phyloP scores from a whole-genome alignment of 1,140 invertebrate species.

The Solen grandis region DNA sequence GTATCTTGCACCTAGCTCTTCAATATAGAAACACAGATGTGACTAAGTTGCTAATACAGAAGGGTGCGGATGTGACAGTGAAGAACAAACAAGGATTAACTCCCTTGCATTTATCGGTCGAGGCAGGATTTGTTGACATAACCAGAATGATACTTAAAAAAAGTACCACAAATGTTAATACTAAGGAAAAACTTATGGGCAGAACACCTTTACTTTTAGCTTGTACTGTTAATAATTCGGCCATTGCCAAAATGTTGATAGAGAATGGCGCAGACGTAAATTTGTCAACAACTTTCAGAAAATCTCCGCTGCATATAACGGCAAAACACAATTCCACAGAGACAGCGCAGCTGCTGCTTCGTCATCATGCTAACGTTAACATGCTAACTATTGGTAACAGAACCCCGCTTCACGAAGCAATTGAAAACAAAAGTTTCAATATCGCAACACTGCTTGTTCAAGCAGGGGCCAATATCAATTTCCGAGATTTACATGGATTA shows the following conservation, averaged over 20 bases:
- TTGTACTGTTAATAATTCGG: conserved; percentile 62
- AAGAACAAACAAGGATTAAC: conserved; percentile 66
- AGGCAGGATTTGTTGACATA: conserved; percentile 63
- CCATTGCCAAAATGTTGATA: conserved; percentile 86
- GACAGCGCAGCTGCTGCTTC: conserved; percentile 88
- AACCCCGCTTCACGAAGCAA: conserved; percentile 72
- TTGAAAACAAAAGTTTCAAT: conserved; percentile 60
- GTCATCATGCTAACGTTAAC: conserved; percentile 88
- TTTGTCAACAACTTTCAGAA: conserved; percentile 88
- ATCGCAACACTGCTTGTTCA: conserved; percentile 65
- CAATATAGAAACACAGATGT: conserved; percentile 69
- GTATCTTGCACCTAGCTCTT: conserved; percentile 67
- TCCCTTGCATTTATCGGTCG: conserved; percentile 67
- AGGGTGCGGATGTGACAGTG: conserved; percentile 65
- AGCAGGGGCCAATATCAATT: conserved; percentile 69
- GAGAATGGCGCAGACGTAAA: conserved; percentile 93
- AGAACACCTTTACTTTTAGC: conserved; percentile 71
- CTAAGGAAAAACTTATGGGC: conserved; percentile 72
- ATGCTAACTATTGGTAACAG: conserved; percentile 68
- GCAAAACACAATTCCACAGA: conserved; percentile 85
- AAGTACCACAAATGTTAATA: conserved; percentile 70
- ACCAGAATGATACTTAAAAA: conserved; percentile 67
- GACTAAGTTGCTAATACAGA: conserved; percentile 64
- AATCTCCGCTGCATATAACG: conserved; percentile 81
- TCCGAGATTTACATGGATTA: conserved; percentile 72